Percentiles rank a stretch among this genome's conserved stretches.
Evolutionary conservation across 2,888 invertebrate genomes (phyloP).

Genomic region (Macrostomum cliftonense): DNA sequence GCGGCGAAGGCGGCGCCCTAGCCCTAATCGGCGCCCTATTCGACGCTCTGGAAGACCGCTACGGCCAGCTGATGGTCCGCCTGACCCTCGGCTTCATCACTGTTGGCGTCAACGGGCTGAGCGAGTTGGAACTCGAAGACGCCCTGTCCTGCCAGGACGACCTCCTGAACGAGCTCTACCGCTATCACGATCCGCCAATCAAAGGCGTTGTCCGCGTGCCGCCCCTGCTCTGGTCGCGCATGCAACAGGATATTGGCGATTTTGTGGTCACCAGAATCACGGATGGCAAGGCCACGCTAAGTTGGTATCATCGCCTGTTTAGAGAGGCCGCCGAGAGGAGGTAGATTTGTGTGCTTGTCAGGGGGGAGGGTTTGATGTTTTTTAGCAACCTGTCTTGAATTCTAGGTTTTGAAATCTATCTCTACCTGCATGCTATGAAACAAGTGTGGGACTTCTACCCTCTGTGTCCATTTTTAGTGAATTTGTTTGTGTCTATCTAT

Average conservation of each 20-base stretch:
- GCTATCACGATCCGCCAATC: slow-evolving; percentile 17
- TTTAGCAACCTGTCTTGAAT: too few relatives aligned
- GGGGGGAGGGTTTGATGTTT: too few relatives aligned
- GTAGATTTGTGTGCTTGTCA: too few relatives aligned
- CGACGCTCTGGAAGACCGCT: slow-evolving; percentile 13
- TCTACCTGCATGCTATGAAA: too few relatives aligned
- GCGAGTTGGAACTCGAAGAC: slow-evolving; percentile 16
- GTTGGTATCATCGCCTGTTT: slow-evolving; percentile 25
- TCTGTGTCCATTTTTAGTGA: too few relatives aligned
- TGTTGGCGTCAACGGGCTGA: slow-evolving; percentile 14
- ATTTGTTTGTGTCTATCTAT: too few relatives aligned
- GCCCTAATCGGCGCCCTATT: slow-evolving; percentile 12
- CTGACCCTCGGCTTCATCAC: slow-evolving; percentile 16
- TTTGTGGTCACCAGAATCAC: slow-evolving; percentile 18
- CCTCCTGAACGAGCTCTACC: slow-evolving; percentile 17
- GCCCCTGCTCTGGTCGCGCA: slow-evolving; percentile 17
- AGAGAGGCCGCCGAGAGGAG: slow-evolving; percentile 17
- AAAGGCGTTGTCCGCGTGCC: slow-evolving; percentile 17
- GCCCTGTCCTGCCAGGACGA: slow-evolving; percentile 15
- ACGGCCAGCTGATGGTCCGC: slow-evolving; percentile 13
- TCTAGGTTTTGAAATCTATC: too few relatives aligned
- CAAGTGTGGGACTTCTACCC: too few relatives aligned
- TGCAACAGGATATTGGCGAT: slow-evolving; percentile 17
- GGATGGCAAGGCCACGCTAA: slow-evolving; percentile 20
- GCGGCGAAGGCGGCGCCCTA: too few relatives aligned